Evolutionary conservation across 2,888 invertebrate species (phyloP), one percentile per base, ranked within the genome.

Genomic region (Sinelater perroti): DNA sequence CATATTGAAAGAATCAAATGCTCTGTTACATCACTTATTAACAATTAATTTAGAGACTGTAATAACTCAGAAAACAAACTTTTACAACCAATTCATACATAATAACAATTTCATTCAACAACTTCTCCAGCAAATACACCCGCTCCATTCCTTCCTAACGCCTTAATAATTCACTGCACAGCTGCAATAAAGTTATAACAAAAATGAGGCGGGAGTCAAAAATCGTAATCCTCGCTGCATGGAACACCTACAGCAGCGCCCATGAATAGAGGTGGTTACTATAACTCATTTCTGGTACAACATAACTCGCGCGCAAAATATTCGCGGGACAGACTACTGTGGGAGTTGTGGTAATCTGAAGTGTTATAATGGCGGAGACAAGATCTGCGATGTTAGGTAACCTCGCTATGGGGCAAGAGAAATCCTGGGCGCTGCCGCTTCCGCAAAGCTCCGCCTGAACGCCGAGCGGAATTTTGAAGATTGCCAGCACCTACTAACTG

Each of bases 351-450:
- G 54, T 56, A 60, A 51, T 57, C 52, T 52, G 50, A 45, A 61
- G 47, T 36, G 21, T 46, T 47, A 46, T 55, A 47, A 40, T 40
- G 18, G 11, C n/a, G 8, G 36, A 40, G 57, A 56, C 55, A 60
- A 60, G 56, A 61, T 61, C 58, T 24, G 49, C 33, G 38, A 53
- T 45, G 60, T 64, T 64, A 60, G 45, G 60, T 58, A 64, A 64
- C 62, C 59, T 60, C 60, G 60, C 62, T 59, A 56, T 49, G 40
- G 60, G 62, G 60, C 50, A 64, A 62, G 60, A 58, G 64, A 64
- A 64, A 64, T 58, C 53, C 62, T 58, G 55, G 51, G 44, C 50
- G 51, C 58, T 31, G 55, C 46, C 47, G 55, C 64, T 64, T 64
- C 62, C 64, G 61, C 56, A 60, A 59, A 59, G 38, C 49, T 26